Conservation (phyloP, 1,140 invertebrate genomes). For the Aphaenogaster floridana region DNA sequence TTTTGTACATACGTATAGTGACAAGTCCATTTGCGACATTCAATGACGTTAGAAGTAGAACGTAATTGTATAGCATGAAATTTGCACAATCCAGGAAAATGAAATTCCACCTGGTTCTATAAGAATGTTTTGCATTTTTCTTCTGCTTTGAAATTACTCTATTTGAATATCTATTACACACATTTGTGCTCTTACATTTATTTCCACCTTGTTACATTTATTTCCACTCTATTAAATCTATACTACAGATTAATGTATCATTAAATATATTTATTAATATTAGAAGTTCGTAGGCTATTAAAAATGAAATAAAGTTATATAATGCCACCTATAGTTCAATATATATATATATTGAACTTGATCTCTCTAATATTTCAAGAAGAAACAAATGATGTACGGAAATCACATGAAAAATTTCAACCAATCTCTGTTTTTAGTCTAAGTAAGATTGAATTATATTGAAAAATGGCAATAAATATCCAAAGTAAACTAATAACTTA, state of each 20-base stretch:
- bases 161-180: neutral
- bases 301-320: conserved; percentile 1
- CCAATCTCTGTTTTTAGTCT: neutral
- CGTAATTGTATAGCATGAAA: neutral
- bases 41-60: neutral
- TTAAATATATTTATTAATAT: conserved; percentile 12
- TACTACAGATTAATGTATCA: neutral
- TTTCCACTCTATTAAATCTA: neutral
- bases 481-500: neutral
- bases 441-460: neutral
- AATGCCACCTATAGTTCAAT: neutral
- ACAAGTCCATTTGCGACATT: neutral
- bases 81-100: neutral
- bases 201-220: neutral
- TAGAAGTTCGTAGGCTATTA: neutral
- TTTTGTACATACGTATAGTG: neutral
- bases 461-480: neutral
- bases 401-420: neutral
- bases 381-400: neutral
- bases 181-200: conserved; percentile 16
- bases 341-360: neutral
- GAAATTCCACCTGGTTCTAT: neutral
- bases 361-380: neutral
- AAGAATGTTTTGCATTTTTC: conserved; percentile 1
- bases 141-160: neutral